Base-by-base conservation (phyloP, 2,113 vertebrate genomes). In the Sisor rabdophorus region DNA sequence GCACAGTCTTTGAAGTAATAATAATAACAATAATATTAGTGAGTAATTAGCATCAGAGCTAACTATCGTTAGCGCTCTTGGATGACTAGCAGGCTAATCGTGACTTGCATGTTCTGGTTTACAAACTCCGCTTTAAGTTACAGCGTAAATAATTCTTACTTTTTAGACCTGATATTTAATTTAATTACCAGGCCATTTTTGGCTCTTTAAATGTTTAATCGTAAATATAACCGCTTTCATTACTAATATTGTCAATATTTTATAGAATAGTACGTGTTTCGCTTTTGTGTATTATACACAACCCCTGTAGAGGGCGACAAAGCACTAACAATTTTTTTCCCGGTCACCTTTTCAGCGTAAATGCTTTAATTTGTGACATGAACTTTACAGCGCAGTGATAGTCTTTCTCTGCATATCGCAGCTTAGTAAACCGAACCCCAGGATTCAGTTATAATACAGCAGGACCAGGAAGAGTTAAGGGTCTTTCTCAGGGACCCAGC, bases 41-140 rank as follows among this genome's bases (percentile, higher is more conserved):
- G 26, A 1, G 17, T 9, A n/a, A 2, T 58, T 63, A 44, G n/a
- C 16, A 0, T 4, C 16, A 53, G 11, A 24, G 13, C 40, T 69
- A 47, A 1, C 16, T 60, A 68, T 28, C 22, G 28, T 36, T 76
- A 79, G 22, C 55, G 2, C 1, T 44, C 12, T 74, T 70, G n/a
- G 73, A 52, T 60, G 63, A 65, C 20, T 32, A 20, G 19, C 44
- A 26, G 52, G 78, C 52, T 84, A 63, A 82, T 65, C 83, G 59
- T 84, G 83, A 84, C 83, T 84, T 84, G 83, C 83, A 84, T 78
- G 65, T 69, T 68, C 65, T 28, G 20, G 30, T 30, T n/a, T 40
- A 47, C 1, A 13, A 13, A 26, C 22, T 55, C 55, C 4, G 24
- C 47, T 19, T 3, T 13, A 10, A 22, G 40, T 48, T 50, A 26